These are phyloP conservation scores for Bombus sylvicola DNA, from an alignment of 1,140 invertebrate genomes.

Conservation along the genomic window DNA sequence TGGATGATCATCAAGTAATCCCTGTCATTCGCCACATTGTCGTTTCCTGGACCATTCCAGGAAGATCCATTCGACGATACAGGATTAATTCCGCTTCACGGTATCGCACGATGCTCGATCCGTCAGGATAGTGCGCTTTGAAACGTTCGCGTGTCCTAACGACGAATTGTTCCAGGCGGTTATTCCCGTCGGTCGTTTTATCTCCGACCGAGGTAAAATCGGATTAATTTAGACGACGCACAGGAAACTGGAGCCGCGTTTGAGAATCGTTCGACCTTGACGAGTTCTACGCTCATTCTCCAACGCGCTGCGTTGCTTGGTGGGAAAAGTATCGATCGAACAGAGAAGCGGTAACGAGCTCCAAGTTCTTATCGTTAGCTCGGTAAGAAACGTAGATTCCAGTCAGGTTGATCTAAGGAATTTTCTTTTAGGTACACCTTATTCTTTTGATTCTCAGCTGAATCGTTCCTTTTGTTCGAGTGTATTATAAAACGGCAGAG, in stretches of 20 bases:
- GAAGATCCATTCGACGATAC: neutral
- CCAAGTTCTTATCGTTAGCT: neutral
- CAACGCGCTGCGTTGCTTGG: neutral
- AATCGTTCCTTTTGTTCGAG: neutral
- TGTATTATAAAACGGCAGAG: neutral
- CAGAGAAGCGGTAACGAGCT: neutral
- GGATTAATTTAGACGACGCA: conserved; percentile 23
- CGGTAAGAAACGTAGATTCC: neutral
- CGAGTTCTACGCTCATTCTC: neutral
- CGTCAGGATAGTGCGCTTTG: too few relatives aligned
- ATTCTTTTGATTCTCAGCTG: neutral
- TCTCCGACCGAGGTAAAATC: conserved; percentile 1
- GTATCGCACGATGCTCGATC: conserved; percentile 3
- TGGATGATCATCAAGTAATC: neutral
- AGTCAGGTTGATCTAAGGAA: neutral
- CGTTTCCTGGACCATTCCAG: neutral
- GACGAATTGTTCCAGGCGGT: conserved; percentile 8
- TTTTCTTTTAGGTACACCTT: neutral
- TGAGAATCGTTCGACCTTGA: conserved; percentile 15
- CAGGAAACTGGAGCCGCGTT: neutral
- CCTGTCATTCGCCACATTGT: neutral
- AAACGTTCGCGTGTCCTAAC: neutral
- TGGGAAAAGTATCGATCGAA: conserved; percentile 1
- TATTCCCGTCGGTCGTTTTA: conserved; percentile 13
- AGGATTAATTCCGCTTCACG: conserved; percentile 54